Base-by-base conservation (phyloP, 2,888 invertebrate genomes). In the Lobophora halterata region DNA sequence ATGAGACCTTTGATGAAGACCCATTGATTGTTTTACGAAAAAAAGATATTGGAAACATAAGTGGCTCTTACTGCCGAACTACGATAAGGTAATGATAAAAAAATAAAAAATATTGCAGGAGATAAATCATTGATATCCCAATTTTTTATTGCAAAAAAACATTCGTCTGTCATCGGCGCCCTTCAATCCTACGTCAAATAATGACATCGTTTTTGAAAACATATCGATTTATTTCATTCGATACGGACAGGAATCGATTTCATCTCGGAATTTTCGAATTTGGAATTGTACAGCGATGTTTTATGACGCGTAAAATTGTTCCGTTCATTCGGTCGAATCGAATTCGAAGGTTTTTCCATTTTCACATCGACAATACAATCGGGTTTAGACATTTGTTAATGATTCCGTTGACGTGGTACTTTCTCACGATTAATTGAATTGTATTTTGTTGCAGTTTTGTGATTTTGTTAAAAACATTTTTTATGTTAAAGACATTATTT, bases 301-400 rank as follows among this genome's bases (percentile, higher is more conserved):
- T 86, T 86, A 87, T 87, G 85, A 73, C 70, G 75, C 87, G 81
- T 87, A 81, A 86, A 86, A 87, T 87, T 76, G 82, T 63, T 66
- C 69, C 65, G 75, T 80, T 81, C 75, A 80, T 65, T 65, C 56
- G n/a, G n/a, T n/a, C 61, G 70, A 68, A 63, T n/a, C n/a, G n/a
- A n/a, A n/a, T n/a, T n/a, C n/a, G n/a, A 61, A 58, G 71, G 68
- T 71, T 87, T 83, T 86, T 79, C 82, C 81, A 83, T 83, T 85
- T 86, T 62, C 83, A 71, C 74, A 57, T 58, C 62, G 66, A 82
- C 76, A 77, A 80, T 79, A 80, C 79, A 72, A 79, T 75, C 69
- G 56, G 44, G 61, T 61, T 76, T 72, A 67, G 70, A 77, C 62
- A 52, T 62, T 71, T 65, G 63, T 69, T 79, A 81, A 80, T 79